These are phyloP conservation scores for Eolophus roseicapilla DNA, from an alignment of 2,113 vertebrate genomes.

Conservation along the genomic window DNA sequence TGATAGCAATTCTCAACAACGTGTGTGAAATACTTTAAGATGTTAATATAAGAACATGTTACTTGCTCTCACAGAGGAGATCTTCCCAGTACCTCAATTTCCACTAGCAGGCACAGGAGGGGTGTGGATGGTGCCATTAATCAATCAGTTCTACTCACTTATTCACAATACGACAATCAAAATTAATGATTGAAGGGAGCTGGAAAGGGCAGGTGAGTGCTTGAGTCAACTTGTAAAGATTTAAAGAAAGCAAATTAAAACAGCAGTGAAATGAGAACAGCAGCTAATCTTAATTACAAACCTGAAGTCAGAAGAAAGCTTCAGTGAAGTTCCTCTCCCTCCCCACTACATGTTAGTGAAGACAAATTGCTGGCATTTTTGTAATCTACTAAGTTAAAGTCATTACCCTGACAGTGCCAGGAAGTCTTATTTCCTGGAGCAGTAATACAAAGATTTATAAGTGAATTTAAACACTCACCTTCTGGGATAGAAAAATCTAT, in stretches of 20 bases:
- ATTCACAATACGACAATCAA: conserved; percentile 1
- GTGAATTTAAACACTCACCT: conserved; percentile 55
- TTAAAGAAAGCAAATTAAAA: conserved; percentile 49
- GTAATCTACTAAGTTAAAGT: conserved; percentile 65
- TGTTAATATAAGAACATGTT: neutral
- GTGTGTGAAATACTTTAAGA: neutral
- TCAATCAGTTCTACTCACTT: conserved; percentile 13
- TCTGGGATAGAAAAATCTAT: conserved; percentile 58
- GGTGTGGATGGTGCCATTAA: neutral
- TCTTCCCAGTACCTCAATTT: neutral
- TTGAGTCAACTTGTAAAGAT: conserved; percentile 38
- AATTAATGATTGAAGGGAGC: conserved; percentile 45
- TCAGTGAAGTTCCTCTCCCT: neutral
- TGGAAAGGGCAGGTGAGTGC: conserved; percentile 26
- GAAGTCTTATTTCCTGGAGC: conserved; percentile 66
- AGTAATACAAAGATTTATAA: conserved; percentile 64
- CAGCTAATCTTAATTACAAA: conserved; percentile 56
- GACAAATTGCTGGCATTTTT: conserved; percentile 58
- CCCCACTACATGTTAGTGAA: conserved; percentile 8
- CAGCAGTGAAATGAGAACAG: neutral
- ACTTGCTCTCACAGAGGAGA: neutral
- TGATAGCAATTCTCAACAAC: conserved; percentile 7
- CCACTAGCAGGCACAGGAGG: neutral
- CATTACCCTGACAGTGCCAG: conserved; percentile 60
- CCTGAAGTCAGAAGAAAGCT: conserved; percentile 3